phyloP scores from a whole-genome alignment of 2,113 vertebrate genomes.

The Aix galericulata region DNA sequence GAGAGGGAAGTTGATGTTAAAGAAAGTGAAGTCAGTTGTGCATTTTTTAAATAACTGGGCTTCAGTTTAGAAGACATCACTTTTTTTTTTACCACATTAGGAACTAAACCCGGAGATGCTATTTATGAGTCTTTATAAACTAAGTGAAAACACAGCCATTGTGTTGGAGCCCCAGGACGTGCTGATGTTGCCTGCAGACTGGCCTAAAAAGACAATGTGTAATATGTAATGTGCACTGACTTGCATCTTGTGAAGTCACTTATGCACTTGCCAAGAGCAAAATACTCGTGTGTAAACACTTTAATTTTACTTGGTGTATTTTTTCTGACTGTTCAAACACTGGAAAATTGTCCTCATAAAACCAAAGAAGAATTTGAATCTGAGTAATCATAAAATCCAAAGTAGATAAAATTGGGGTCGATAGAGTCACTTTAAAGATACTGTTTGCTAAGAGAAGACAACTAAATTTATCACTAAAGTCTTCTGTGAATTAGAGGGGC shows the following conservation, averaged over 20 bases:
- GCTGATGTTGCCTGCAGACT: conserved; percentile 11
- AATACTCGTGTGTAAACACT: conserved; percentile 29
- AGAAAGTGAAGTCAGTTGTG: neutral
- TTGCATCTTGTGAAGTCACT: conserved; percentile 53
- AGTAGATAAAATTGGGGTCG: neutral
- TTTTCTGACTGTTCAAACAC: conserved; percentile 29
- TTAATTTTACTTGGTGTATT: neutral
- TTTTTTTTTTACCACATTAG: conserved; percentile 37
- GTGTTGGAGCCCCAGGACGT: neutral
- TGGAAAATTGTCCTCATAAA: conserved; percentile 18
- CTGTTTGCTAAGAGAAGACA: neutral
- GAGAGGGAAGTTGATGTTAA: neutral
- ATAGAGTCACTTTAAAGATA: neutral
- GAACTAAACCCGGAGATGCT: conserved; percentile 13
- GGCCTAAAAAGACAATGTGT: conserved; percentile 50
- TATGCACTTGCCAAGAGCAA: conserved; percentile 51
- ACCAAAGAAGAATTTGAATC: neutral
- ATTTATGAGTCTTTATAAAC: conserved; percentile 42
- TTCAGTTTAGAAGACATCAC: neutral
- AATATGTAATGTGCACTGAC: conserved; percentile 41
- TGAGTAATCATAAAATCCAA: neutral
- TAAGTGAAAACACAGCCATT: neutral
- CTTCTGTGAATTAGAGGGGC: neutral
- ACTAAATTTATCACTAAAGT: neutral
- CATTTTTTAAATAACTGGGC: conserved; percentile 22